Evolutionary conservation across 2,797 vertebrate species (phyloP), one percentile per base, ranked within the genome.

Genomic region (Staurois parvus): DNA sequence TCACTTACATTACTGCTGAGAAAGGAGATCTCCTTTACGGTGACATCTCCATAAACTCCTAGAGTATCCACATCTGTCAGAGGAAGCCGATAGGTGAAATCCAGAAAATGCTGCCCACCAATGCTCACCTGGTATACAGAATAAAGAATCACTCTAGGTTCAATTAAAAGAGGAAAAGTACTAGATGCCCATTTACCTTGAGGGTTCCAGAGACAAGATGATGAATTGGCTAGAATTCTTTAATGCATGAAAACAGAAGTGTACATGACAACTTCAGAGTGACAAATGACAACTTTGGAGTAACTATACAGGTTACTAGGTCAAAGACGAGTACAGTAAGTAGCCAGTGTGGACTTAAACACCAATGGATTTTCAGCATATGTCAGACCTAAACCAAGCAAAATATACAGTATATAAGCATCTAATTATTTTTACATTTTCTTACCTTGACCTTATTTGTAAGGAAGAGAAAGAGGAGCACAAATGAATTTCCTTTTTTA

Each of bases 381-480:
- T 1, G 42, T 45, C 42, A 45, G 11, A 45, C 42, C 11, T 45
- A 42, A 40, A 40, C 37, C 19, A 77, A 21, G 62, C 1, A 15
- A 77, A 19, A 19, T 32, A 17, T 40, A 15, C 19, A 1, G 17
- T 30, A 2, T 32, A 17, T 64, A 15, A 28, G 0, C 21, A 40
- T 37, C 3, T n/a, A 11, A 2, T 45, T 45, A 0, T 21, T 26
- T 48, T 21, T 24, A 32, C n/a, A 30, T 2, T 12, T 26, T 62
- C 67, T 68, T 75, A 92, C 90, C 91, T 92, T 91, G 32, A 91
- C 81, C 1, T 87, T 85, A 56, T 92, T 90, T 0, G 78, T 69
- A 29, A 79, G 89, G 56, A 92, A 92, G 81, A 91, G 89, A 34
- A 92, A 92, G 30, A 93, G 87, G 24, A 92, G n/a, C 59, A 88